A percentile compares a stretch with the other conserved stretches of the same genome.
Conservation (phyloP, 1,140 invertebrate species). For the Drosophila funebris region DNA sequence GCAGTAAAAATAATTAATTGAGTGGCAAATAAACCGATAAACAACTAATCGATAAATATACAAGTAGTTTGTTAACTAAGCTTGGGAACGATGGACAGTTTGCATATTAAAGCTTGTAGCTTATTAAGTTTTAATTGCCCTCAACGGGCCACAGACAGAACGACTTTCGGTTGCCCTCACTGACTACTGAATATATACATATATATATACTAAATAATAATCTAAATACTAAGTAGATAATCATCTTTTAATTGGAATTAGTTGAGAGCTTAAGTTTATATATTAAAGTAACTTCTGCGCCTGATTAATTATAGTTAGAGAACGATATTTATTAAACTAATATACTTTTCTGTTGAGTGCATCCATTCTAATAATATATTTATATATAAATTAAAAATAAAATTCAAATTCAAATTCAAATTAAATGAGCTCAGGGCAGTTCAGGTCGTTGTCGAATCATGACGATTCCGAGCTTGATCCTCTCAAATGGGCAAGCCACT, state of each 20-base stretch:
- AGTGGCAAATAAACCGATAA: conserved; percentile 50
- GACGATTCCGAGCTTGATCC: conserved; percentile 27
- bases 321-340: neutral
- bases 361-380: too few species aligned
- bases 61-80: conserved; percentile 16
- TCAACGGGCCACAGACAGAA: neutral
- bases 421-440: conserved; percentile 55
- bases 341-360: neutral
- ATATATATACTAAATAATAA: too few species aligned
- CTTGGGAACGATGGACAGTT: conserved; percentile 12
- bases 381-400: conserved; percentile 28
- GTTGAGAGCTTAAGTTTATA: too few species aligned
- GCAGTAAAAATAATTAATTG: conserved; percentile 53
- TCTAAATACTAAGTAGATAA: too few species aligned
- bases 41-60: conserved; percentile 15
- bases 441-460: conserved; percentile 23
- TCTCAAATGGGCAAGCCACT: conserved; percentile 60
- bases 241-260: too few species aligned
- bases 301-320: neutral
- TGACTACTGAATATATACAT: neutral
- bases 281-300: too few species aligned
- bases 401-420: conserved; percentile 60
- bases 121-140: conserved; percentile 49
- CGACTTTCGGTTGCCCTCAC: neutral
- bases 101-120: conserved; percentile 37